Conservation (phyloP, 92 coral and sea anemone genomes). For the Micromussa lordhowensis region DNA sequence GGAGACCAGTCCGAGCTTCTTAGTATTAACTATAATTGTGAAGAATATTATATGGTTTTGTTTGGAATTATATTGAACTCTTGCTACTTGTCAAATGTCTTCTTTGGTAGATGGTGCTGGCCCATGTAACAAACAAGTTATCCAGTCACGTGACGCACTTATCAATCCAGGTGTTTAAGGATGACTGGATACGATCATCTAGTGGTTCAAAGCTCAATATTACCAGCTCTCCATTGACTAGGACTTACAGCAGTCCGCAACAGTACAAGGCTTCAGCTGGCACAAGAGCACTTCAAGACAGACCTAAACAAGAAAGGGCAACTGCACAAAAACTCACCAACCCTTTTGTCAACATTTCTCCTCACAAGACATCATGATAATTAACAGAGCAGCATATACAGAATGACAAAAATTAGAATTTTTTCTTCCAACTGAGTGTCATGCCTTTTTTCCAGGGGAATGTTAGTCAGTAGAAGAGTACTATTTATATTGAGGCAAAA, state of each 20-base stretch:
- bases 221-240: constrained; percentile 14
- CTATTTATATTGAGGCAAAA: neutral
- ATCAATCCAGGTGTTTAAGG: constrained; percentile 96
- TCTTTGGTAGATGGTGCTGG: constrained; percentile 85
- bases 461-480: neutral
- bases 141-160: constrained; percentile 82
- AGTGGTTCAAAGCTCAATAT: constrained; percentile 80
- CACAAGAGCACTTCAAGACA: constrained; percentile 12
- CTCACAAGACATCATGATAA: constrained; percentile 14
- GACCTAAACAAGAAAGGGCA: constrained; percentile 17
- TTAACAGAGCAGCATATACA: neutral
- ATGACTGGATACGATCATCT: constrained; percentile 93
- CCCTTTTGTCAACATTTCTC: constrained; percentile 2
- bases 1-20: neutral
- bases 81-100: neutral
- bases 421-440: neutral
- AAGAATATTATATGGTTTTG: neutral
- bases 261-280: neutral
- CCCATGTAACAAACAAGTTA: constrained; percentile 96
- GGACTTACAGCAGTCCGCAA: constrained; percentile 42
- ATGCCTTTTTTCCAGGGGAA: neutral
- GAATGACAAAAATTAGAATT: neutral
- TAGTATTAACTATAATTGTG: neutral
- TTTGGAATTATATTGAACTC: too few relatives aligned
- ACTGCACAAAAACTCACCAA: neutral